Evolutionary conservation across 2,797 vertebrate genomes (phyloP).

Genomic region (Liasis olivaceus): DNA sequence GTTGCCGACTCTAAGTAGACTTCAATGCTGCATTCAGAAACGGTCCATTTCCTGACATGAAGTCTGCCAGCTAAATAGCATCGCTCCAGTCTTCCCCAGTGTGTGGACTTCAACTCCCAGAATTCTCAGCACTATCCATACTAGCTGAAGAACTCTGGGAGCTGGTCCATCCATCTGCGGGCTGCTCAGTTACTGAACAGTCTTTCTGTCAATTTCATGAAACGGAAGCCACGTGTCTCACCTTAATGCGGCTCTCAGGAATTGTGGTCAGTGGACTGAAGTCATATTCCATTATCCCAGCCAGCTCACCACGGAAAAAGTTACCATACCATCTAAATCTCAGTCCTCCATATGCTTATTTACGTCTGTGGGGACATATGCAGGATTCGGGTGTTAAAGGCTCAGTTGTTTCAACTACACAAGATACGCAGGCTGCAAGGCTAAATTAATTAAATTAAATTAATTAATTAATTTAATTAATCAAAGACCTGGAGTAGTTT

Average conservation of each 20-base stretch:
- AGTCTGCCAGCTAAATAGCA: background rate
- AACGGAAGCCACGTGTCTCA: background rate
- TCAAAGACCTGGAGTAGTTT: background rate
- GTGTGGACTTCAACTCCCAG: background rate
- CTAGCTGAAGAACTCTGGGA: background rate
- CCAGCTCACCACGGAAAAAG: background rate
- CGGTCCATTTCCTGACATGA: background rate
- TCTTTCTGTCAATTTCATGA: background rate
- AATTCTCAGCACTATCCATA: background rate
- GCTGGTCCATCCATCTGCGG: background rate
- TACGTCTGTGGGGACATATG: background rate
- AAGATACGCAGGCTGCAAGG: background rate
- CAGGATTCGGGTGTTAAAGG: background rate
- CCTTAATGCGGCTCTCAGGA: background rate
- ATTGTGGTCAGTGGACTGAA: background rate
- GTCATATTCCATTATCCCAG: background rate
- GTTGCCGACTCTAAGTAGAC: background rate
- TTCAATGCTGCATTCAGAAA: background rate
- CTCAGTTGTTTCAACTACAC: background rate
- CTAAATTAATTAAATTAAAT: background rate
- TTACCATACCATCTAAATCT: background rate
- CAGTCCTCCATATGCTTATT: background rate
- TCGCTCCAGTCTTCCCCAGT: background rate
- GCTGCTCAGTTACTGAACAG: background rate
- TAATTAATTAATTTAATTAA: background rate